Percentiles rank a stretch among this genome's conserved stretches.
Conservation (phyloP, 2,797 vertebrate genomes). For the Oreonectes daqikongensis region DNA sequence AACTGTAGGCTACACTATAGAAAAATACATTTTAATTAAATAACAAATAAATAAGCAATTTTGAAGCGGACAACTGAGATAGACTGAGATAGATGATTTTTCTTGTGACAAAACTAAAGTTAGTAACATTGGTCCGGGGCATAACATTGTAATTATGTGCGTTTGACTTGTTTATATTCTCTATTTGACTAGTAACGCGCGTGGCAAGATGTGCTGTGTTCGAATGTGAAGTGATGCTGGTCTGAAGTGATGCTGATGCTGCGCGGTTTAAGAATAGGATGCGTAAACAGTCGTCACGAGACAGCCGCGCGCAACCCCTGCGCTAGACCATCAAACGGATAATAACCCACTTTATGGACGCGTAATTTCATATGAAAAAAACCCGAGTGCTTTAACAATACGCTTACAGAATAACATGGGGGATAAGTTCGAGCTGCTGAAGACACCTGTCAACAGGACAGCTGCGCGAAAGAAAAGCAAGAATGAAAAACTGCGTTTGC, state of each 20-base stretch:
- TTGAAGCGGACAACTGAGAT: too few species aligned
- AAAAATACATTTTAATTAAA: too few species aligned
- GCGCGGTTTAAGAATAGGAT: neutral
- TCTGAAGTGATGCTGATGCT: conserved; percentile 37
- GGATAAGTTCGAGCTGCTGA: conserved; percentile 60
- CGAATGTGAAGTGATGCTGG: conserved; percentile 27
- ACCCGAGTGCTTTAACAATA: neutral
- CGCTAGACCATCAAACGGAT: conserved; percentile 12
- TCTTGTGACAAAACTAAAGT: too few species aligned
- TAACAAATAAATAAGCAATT: too few species aligned
- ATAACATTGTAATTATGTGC: neutral
- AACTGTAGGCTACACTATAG: too few species aligned
- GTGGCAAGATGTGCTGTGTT: neutral
- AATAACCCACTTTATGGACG: neutral
- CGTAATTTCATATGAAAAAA: conserved; percentile 1
- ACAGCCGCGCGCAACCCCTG: conserved; percentile 16
- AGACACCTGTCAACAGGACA: conserved; percentile 34
- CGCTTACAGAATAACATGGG: conserved; percentile 60
- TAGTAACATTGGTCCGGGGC: neutral
- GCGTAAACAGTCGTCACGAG: conserved; percentile 40
- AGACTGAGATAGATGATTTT: too few species aligned
- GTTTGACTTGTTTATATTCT: neutral
- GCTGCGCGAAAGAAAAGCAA: conserved; percentile 58
- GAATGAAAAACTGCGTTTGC: conserved; percentile 71
- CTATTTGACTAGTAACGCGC: neutral